These are phyloP conservation scores for Rhynchopsitta pachyrhyncha DNA, from an alignment of 2,113 vertebrate species.

Conservation along the genomic window DNA sequence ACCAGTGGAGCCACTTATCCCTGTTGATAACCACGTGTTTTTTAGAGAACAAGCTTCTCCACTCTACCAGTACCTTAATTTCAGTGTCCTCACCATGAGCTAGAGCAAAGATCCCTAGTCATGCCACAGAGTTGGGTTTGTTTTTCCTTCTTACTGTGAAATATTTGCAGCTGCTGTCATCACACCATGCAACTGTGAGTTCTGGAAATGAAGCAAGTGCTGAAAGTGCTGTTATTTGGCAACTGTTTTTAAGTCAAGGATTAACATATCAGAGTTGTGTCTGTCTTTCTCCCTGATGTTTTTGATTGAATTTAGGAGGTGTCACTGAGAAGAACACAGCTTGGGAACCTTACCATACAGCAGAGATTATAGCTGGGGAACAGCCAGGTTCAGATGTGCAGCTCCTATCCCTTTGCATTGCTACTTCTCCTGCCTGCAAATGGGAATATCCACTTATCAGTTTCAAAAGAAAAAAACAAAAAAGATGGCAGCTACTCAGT, in stretches of 20 bases:
- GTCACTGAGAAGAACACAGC: background rate
- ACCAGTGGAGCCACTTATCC: background rate
- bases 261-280: background rate
- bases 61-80: background rate
- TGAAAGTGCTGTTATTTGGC: background rate
- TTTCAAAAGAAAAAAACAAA: background rate
- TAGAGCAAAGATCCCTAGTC: background rate
- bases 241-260: background rate
- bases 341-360: background rate
- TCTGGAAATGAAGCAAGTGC: background rate
- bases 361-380: background rate
- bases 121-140: background rate
- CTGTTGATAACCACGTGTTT: background rate
- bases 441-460: rapidly evolving
- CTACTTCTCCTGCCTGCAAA: background rate
- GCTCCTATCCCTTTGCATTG: background rate
- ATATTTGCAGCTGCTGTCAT: background rate
- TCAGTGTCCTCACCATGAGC: background rate
- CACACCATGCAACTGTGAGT: background rate
- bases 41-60: background rate
- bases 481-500: background rate
- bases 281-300: background rate
- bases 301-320: background rate
- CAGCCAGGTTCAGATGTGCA: background rate
- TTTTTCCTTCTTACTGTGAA: background rate